Base-by-base conservation (phyloP, 1,140 invertebrate species). In the Drosophila jambulina region DNA sequence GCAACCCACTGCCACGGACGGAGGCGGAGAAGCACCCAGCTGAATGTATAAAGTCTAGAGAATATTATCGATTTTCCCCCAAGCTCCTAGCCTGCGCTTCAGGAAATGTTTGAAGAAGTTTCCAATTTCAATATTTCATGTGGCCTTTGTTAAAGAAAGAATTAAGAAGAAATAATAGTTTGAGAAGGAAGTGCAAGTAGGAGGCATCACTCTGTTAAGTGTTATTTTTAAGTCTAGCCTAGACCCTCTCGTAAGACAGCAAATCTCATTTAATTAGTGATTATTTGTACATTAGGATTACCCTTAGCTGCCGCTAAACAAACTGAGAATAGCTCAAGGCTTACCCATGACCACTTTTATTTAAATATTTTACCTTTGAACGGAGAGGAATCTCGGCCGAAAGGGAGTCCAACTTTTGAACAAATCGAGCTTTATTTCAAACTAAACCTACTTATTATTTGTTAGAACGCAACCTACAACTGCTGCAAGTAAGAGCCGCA, bases 111-210 rank as follows among this genome's bases (percentile, higher is more conserved):
- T 62, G 62, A 63, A 77, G 63, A 84, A 87, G 83, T 78, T 84
- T 78, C 42, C 58, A 77, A 80, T 88, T 88, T 87, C 80, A 75
- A 84, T 81, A 84, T 80, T 87, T 87, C 84, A 84, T 84, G 84
- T 88, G 84, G 84, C 84, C 84, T 87, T 87, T 78, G 84, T 87
- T 87, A 58, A 80, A 21, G 19, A 68, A 58, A 82, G 53, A 64
- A 53, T 21, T 25, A 32, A 21, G 42, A 17, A 7, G 27, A 58
- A 75, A 51, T 13, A 32, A 34, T 75, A 67, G 60, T 62, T 65
- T 43, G 58, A 36, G 23, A 10, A 36, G 2, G 29, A 29, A 27
- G 25, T 51, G 48, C 48, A 49, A 17, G 29, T 13, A 45, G 32
- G 43, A 25, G 49, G 13, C 54, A 51, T 49, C 67, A 51, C 67